phyloP scores from a whole-genome alignment of 2,888 invertebrate species.

The Agrotis puta region DNA sequence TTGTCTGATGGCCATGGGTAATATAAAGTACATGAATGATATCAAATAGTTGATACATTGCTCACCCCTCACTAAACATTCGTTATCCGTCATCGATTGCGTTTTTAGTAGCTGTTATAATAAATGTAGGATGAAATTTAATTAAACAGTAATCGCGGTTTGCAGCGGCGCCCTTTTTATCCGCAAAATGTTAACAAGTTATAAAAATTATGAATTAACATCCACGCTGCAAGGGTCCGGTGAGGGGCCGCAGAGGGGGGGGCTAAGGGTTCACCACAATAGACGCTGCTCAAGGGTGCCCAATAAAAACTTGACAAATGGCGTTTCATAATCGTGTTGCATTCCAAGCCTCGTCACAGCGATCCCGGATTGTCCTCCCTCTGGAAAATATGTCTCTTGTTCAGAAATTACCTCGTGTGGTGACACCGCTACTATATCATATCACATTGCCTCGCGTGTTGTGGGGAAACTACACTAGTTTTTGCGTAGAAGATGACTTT shows the following conservation, averaged over 20 bases:
- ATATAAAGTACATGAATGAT: neutral
- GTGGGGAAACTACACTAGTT: slow-evolving; percentile 4
- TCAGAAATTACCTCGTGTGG: slow-evolving; percentile 72
- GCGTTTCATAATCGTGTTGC: slow-evolving; percentile 90
- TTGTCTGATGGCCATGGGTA: neutral
- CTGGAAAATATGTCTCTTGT: slow-evolving; percentile 79
- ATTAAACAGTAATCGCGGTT: slow-evolving; percentile 70
- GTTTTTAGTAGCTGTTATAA: slow-evolving; percentile 17
- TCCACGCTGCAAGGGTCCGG: slow-evolving; percentile 84
- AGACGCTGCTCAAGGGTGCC: slow-evolving; percentile 84
- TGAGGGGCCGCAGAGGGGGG: slow-evolving; percentile 69
- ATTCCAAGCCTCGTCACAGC: slow-evolving; percentile 87
- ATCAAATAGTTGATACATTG: neutral
- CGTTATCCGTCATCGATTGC: neutral
- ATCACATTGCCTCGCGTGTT: slow-evolving; percentile 40
- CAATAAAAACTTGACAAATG: slow-evolving; percentile 91
- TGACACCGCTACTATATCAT: slow-evolving; percentile 58
- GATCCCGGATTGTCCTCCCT: slow-evolving; percentile 82
- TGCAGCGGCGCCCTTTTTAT: slow-evolving; percentile 67
- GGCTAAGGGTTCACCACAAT: slow-evolving; percentile 79
- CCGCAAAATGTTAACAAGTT: slow-evolving; percentile 86
- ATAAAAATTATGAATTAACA: slow-evolving; percentile 90
- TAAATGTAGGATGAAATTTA: slow-evolving; percentile 72
- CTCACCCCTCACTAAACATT: neutral
- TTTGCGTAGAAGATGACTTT: slow-evolving; percentile 5